Conservation (phyloP, 2,113 vertebrate species). For the Calyptommatus sinebrachiatus region DNA sequence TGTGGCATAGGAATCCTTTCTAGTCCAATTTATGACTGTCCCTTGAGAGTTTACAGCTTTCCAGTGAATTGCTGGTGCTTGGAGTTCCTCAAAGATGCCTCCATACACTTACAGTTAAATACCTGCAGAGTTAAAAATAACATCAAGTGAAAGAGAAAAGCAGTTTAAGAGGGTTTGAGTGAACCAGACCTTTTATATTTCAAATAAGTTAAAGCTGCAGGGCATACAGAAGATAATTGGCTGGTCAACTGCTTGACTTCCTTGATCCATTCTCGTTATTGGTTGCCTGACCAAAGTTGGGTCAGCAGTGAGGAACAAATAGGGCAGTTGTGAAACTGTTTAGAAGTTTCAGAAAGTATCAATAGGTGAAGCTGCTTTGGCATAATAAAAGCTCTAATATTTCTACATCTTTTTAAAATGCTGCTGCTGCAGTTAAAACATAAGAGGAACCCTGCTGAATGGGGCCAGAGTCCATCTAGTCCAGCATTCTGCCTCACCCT, state of each 20-base stretch:
- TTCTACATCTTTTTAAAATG: neutral
- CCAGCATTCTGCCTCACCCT: too few relatives aligned
- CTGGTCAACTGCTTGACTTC: slow-evolving; percentile 59
- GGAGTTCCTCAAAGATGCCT: slow-evolving; percentile 42
- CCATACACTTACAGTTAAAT: slow-evolving; percentile 66
- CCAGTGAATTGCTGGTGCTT: neutral
- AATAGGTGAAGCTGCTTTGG: slow-evolving; percentile 44
- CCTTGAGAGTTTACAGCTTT: neutral
- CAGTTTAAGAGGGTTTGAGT: slow-evolving; percentile 64
- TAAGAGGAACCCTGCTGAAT: too few relatives aligned
- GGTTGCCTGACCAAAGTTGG: neutral
- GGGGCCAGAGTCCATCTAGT: too few relatives aligned
- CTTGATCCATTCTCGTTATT: slow-evolving; percentile 30
- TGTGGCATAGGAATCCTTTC: neutral
- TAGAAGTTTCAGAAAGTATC: slow-evolving; percentile 51
- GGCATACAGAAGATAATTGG: slow-evolving; percentile 38
- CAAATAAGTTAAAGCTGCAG: slow-evolving; percentile 57
- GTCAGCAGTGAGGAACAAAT: slow-evolving; percentile 26
- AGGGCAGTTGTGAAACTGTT: slow-evolving; percentile 53
- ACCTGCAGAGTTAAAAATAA: slow-evolving; percentile 51
- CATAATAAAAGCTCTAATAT: slow-evolving; percentile 33
- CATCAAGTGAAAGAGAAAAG: slow-evolving; percentile 56
- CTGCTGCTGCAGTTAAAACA: neutral
- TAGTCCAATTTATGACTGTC: neutral
- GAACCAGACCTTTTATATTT: slow-evolving; percentile 64